Evolutionary conservation across 2,113 vertebrate species (phyloP).

Genomic region (Daboia siamensis): DNA sequence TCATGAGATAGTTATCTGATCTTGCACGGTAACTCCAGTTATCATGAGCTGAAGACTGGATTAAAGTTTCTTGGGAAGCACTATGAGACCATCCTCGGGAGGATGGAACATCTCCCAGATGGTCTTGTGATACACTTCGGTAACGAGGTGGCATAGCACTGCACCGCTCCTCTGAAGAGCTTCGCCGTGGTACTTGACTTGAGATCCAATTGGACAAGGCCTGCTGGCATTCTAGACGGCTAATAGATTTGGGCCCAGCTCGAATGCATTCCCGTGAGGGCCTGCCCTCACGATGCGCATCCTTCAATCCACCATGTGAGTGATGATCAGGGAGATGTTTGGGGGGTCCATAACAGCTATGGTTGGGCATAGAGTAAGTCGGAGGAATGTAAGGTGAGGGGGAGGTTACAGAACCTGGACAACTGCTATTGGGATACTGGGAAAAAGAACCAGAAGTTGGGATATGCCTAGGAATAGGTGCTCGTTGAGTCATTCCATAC

Average conservation of each 20-base stretch:
- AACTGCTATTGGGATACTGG: conserved; percentile 63
- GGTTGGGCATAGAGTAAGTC: conserved; percentile 60
- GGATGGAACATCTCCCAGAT: conserved; percentile 74
- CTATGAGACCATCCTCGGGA: conserved; percentile 84
- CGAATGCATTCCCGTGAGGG: conserved; percentile 58
- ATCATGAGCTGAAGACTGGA: conserved; percentile 66
- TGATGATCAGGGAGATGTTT: conserved; percentile 66
- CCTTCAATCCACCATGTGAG: conserved; percentile 53
- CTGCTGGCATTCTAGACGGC: conserved; percentile 81
- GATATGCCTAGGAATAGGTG: conserved; percentile 67
- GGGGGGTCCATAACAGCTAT: conserved; percentile 68
- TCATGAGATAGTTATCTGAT: conserved; percentile 81
- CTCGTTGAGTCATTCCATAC: conserved; percentile 73
- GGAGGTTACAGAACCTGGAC: conserved; percentile 34
- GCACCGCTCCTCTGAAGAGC: conserved; percentile 69
- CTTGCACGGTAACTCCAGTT: conserved; percentile 73
- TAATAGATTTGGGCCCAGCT: conserved; percentile 57
- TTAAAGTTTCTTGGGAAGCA: conserved; percentile 89
- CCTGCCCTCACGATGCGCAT: conserved; percentile 42
- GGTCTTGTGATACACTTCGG: conserved; percentile 91
- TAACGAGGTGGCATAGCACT: conserved; percentile 79
- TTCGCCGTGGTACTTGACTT: conserved; percentile 76
- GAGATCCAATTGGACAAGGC: conserved; percentile 90
- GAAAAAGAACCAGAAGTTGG: conserved; percentile 76
- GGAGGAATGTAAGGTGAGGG: conserved; percentile 40